Evolutionary conservation across 2,797 vertebrate species (phyloP), one percentile per base, ranked within the genome.

Genomic region (Sebastes goodei): DNA sequence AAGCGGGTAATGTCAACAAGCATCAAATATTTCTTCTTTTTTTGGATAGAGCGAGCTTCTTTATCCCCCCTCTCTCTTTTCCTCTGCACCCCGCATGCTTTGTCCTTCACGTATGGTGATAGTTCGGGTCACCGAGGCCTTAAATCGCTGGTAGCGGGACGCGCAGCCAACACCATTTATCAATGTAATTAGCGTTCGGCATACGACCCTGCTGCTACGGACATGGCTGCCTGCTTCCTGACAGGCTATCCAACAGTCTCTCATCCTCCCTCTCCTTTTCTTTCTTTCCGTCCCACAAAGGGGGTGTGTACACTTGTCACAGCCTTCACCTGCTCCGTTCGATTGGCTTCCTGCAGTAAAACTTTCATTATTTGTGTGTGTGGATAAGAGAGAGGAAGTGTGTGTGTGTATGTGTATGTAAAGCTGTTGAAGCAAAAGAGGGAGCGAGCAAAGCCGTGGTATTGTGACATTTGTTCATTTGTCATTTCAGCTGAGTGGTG

Each of bases 141-240:
- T 95, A 95, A 95, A 96, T 95, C 86, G 82, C 83, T 76, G 46
- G 77, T 88, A 90, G 92, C 38, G 20, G 77, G 85, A 93, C 82
- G 65, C 23, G 11, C 67, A 88, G 89, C 90, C 92, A 86, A 83
- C 59, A 74, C 62, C 91, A 96, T 96, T 95, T 85, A 94, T 96
- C 95, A 96, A 77, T 90, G 92, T 96, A 96, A 96, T 96, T 96
- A 96, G 92, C 92, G 80, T 92, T 90, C 60, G 77, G 86, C 88
- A 86, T 89, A 90, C 87, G 84, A 94, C 93, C 92, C 89, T 77
- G 80, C 88, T 89, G 94, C 94, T 93, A 87, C 55, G 82, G 92
- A 93, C 93, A 94, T 90, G 90, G 91, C 89, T 93, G 90, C 86
- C 87, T 91, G 92, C 83, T 88, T 82, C 82, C 83, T 92, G 94